These are phyloP conservation scores for Limosa lapponica DNA, from an alignment of 2,797 vertebrate species.

Conservation along the genomic window DNA sequence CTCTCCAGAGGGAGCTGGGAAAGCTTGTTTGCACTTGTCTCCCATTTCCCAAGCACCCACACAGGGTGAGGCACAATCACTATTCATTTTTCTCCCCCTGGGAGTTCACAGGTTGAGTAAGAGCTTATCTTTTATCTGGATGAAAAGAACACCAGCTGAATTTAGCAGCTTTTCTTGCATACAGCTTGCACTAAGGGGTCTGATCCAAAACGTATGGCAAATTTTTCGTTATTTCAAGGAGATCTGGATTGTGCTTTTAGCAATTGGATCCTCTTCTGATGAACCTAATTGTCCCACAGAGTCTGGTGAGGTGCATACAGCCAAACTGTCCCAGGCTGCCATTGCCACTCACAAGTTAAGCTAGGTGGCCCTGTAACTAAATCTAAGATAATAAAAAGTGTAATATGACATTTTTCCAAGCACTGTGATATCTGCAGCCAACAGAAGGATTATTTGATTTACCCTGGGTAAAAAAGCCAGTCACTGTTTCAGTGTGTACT, in stretches of 20 bases:
- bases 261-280: not conserved
- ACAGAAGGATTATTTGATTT: not conserved
- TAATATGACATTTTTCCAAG: not conserved
- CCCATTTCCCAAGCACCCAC: not conserved
- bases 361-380: not conserved
- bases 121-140: slow-evolving; percentile 20
- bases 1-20: not conserved
- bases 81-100: not conserved
- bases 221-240: slow-evolving; percentile 2
- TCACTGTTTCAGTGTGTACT: not conserved
- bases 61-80: not conserved
- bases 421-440: not conserved
- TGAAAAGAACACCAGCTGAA: slow-evolving; percentile 21
- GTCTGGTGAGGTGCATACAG: not conserved
- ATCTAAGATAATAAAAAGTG: not conserved
- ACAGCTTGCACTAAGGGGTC: not conserved
- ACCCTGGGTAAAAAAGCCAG: not conserved
- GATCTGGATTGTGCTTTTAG: not conserved
- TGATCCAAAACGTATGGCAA: not conserved
- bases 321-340: not conserved
- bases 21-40: not conserved
- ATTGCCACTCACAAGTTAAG: not conserved
- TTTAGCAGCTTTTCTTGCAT: slow-evolving; percentile 34
- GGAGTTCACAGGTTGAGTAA: slow-evolving; percentile 17
- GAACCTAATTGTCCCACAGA: not conserved